Base-by-base conservation (phyloP, 2,888 invertebrate genomes). In the Ochropleura leucogaster region DNA sequence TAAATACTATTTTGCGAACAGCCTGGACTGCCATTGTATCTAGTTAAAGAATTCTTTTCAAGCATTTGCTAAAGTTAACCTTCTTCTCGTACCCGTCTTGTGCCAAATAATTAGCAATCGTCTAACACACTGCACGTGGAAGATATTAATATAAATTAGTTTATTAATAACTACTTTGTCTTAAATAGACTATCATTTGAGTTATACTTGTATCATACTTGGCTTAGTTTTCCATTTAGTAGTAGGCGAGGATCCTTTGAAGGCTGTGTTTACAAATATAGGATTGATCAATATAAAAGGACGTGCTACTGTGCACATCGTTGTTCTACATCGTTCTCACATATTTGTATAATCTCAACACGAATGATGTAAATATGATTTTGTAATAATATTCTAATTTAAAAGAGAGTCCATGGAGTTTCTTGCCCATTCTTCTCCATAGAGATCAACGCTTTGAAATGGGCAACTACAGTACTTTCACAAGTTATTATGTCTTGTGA, bases 91-190 rank as follows among this genome's bases (percentile, higher is more conserved):
- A 3, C 0, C 7, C 63, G 5, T 0, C 7, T 20, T 0, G 6
- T 73, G 49, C 79, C 49, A 9, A 71, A 55, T 74, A 67, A 83
- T 90, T 88, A 87, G 85, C 75, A 89, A 62, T 79, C 85, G 5
- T 63, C 20, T 70, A 53, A 76, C 80, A 79, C 77, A 46, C 51
- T 49, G 66, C 80, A 85, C 79, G 82, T 82, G 77, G 20, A 64
- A 68, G 67, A 62, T 73, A n/a, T 57, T 60, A 68, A 53, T 60
- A 68, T 85, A 59, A 68, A 72, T 69, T 69, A 30, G 16, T 60
- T 72, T 85, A 72, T 55, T 75, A 76, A 59, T 80, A 75, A 20
- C 51, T 44, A 9, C 40, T 51, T 10, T 10, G 14, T 60, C 47
- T 49, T 42, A 63, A 69, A 77, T 64, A 51, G 44, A 66, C 64